Percentiles rank a stretch among this genome's conserved stretches.
phyloP scores from a whole-genome alignment of 2,888 invertebrate genomes.

The Clostera curtula region DNA sequence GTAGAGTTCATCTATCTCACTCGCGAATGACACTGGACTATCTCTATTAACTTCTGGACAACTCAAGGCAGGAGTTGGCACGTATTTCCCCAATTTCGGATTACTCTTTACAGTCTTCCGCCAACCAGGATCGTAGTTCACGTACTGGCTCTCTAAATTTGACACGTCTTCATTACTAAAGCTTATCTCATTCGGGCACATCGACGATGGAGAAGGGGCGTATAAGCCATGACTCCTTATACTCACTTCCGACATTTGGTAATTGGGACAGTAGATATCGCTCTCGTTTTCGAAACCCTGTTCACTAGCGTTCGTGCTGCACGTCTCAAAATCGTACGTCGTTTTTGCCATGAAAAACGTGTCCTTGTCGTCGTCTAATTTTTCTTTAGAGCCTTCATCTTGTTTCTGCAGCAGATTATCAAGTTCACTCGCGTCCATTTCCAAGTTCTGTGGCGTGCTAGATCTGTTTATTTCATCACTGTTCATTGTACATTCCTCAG shows the following conservation, averaged over 20 bases:
- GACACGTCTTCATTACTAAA: slow-evolving; percentile 69
- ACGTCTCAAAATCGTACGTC: slow-evolving; percentile 62
- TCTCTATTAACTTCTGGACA: slow-evolving; percentile 65
- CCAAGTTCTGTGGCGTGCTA: slow-evolving; percentile 43
- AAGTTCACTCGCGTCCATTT: slow-evolving; percentile 36
- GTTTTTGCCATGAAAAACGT: slow-evolving; percentile 59
- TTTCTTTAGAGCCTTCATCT: slow-evolving; percentile 46
- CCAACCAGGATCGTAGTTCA: slow-evolving; percentile 75
- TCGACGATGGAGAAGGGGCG: slow-evolving; percentile 75
- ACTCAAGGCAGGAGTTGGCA: slow-evolving; percentile 56
- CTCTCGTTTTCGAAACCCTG: slow-evolving; percentile 75
- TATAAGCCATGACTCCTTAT: slow-evolving; percentile 78
- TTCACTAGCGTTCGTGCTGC: slow-evolving; percentile 63
- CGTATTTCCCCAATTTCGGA: slow-evolving; percentile 56
- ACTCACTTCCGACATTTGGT: slow-evolving; percentile 79
- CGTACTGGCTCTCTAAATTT: slow-evolving; percentile 69
- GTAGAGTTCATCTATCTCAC: slow-evolving; percentile 81
- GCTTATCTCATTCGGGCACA: slow-evolving; percentile 68
- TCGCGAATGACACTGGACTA: slow-evolving; percentile 62
- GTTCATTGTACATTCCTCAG: slow-evolving; percentile 65
- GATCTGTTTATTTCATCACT: slow-evolving; percentile 56
- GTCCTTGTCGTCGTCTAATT: slow-evolving; percentile 53
- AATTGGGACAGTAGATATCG: slow-evolving; percentile 75
- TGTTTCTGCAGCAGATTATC: slow-evolving; percentile 48
- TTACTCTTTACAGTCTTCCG: slow-evolving; percentile 59